These are phyloP conservation scores for Microcebus murinus DNA, from an alignment of 2,113 vertebrate species.

Conservation along the genomic window DNA sequence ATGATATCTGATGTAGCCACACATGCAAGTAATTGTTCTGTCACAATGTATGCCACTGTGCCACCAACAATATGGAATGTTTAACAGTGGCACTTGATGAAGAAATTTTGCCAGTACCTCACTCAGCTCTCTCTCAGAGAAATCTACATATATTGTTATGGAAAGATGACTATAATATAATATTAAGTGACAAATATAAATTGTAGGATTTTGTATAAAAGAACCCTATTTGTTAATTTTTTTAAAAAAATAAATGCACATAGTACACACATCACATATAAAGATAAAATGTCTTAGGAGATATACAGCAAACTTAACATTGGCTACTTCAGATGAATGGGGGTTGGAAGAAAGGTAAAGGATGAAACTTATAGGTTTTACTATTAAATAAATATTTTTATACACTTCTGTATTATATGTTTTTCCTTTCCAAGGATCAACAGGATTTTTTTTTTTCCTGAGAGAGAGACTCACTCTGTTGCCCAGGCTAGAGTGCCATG, in stretches of 20 bases:
- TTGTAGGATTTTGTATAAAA: neutral
- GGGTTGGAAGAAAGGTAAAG: neutral
- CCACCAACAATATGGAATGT: neutral
- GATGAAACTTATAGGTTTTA: neutral
- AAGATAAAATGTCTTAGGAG: neutral
- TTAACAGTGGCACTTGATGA: neutral
- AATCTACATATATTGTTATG: neutral
- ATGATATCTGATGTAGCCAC: neutral
- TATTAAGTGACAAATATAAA: conserved; percentile 33
- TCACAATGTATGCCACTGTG: neutral
- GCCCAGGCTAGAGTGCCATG: too few species aligned
- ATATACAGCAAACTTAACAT: neutral
- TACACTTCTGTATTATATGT: neutral
- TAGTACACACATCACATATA: neutral
- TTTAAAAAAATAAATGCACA: neutral
- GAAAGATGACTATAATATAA: neutral
- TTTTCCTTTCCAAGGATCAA: neutral
- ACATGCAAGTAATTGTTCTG: neutral
- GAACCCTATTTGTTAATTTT: neutral
- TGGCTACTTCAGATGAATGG: neutral
- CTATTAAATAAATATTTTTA: neutral
- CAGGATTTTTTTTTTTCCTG: neutral
- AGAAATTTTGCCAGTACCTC: neutral
- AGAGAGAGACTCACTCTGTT: too few species aligned
- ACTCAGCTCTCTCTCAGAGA: neutral